Evolutionary conservation across 2,888 invertebrate species (phyloP).

Genomic region (Chloroclysta siterata): DNA sequence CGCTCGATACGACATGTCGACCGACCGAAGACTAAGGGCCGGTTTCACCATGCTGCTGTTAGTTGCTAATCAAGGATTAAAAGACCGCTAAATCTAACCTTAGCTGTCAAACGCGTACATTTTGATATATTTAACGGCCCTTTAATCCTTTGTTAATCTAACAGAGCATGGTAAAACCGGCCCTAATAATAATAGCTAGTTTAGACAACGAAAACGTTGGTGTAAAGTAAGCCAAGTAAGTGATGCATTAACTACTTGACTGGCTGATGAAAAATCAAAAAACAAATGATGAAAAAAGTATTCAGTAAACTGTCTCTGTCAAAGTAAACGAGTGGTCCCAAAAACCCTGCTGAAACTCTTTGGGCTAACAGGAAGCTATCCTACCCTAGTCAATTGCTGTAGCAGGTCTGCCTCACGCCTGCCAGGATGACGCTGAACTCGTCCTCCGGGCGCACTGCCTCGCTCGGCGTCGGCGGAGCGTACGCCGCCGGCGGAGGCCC

Average conservation of each 20-base stretch:
- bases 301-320: background rate
- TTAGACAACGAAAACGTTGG: background rate
- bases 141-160: too few relatives aligned
- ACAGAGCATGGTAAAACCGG: too few relatives aligned
- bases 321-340: slow-evolving; percentile 1
- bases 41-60: too few relatives aligned
- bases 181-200: background rate
- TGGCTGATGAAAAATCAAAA: background rate
- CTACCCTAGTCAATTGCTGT: slow-evolving; percentile 87
- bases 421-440: slow-evolving; percentile 96
- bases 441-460: slow-evolving; percentile 89
- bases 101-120: too few relatives aligned
- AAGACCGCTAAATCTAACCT: too few relatives aligned
- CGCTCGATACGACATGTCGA: background rate
- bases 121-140: too few relatives aligned
- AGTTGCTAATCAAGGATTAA: too few relatives aligned
- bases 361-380: slow-evolving; percentile 56
- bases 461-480: slow-evolving; percentile 71
- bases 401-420: slow-evolving; percentile 94
- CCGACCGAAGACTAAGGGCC: too few relatives aligned
- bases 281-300: background rate
- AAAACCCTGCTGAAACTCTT: slow-evolving; percentile 51
- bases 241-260: background rate
- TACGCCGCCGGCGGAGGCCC: slow-evolving; percentile 76
- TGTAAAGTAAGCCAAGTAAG: too few relatives aligned